Base-by-base conservation (phyloP, 2,888 invertebrate genomes). In the Apodemia hepburni region DNA sequence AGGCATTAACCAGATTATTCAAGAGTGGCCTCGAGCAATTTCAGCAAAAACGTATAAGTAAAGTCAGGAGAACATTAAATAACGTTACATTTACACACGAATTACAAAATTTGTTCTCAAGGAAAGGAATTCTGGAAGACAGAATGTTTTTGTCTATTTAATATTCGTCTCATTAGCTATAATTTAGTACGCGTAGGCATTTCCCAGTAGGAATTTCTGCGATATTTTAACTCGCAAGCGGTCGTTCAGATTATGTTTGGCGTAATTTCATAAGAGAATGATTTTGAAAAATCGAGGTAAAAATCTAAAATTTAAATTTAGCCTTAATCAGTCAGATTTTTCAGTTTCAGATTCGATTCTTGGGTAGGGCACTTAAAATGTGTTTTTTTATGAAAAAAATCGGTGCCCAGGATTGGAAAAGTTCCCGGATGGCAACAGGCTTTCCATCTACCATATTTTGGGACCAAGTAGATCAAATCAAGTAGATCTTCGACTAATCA, bases 151-250 rank as follows among this genome's bases (percentile, higher is more conserved):
- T 77, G 77, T 82, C 78, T 72, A 75, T 75, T 80, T 80, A 81
- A 84, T 81, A 82, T 82, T 80, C 82, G 75, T 81, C 81, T 85
- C 83, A 85, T 85, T 84, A 85, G 81, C 78, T 79, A 81, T 83
- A 84, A 85, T 79, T 81, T 80, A 80, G 77, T 75, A 74, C 71
- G 82, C 80, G 83, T 78, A 83, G 79, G 81, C 82, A 82, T 81
- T 79, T 76, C 74, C 65, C 71, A 74, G 80, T 75, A 76, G 80
- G 80, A 86, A 85, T 87, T 85, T 79, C 73, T 73, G 73, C 78
- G 79, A 85, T 87, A 87, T 82, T 85, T 87, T 74, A 85, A 79
- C 77, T 78, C 74, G 74, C 79, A 70, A 80, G 78, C 78, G 84
- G 78, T 79, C 82, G 78, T 85, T 83, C 77, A 74, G 78, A 79